Conservation (phyloP, 2,888 invertebrate genomes). For the Coecobrya sp. region DNA sequence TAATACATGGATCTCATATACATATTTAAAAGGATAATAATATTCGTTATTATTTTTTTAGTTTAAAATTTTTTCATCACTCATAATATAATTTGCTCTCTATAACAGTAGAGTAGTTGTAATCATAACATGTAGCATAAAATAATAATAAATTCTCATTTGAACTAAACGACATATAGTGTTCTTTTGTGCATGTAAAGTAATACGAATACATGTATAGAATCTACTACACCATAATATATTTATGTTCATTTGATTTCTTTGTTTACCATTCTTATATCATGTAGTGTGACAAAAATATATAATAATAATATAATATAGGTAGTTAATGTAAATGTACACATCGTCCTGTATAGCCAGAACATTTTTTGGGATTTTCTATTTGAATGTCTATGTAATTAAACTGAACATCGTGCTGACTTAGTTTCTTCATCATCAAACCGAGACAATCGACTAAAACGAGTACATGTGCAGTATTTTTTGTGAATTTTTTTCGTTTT, state of each 20-base stretch:
- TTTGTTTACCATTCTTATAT: no score
- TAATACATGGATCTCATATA: background rate
- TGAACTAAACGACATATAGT: constrained; percentile 9
- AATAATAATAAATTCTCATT: constrained; percentile 5
- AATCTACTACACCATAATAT: no score
- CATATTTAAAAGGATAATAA: background rate
- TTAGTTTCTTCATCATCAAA: constrained; percentile 24
- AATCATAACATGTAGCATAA: no score
- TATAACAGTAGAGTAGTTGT: background rate
- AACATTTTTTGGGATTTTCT: no score
- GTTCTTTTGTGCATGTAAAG: background rate
- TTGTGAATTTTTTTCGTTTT: background rate
- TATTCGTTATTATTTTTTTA: no score
- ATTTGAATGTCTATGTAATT: background rate
- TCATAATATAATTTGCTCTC: background rate
- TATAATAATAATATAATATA: no score
- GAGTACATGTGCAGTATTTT: background rate
- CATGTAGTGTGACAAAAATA: no score
- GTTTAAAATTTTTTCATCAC: background rate
- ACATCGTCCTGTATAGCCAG: no score
- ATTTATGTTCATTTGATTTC: no score
- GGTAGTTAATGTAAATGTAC: no score
- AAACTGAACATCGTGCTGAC: constrained; percentile 4
- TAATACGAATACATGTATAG: background rate
- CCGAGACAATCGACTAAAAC: constrained; percentile 9